Base-by-base conservation (phyloP, 92 coral and sea anemone species). In the Anthopleura xanthogrammica region DNA sequence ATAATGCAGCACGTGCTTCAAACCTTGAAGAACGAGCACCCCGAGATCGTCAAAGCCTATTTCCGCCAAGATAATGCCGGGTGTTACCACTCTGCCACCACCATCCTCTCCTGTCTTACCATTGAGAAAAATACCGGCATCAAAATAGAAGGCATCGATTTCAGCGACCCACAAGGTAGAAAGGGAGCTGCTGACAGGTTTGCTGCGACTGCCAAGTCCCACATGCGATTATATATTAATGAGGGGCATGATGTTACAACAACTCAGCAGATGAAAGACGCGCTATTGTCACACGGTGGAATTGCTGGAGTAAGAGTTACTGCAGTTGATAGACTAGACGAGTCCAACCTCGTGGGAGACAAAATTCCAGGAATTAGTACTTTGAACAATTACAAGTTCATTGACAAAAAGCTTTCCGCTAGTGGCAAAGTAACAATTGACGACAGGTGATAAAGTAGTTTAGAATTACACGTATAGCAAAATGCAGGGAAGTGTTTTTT, bases 41-140 rank as follows among this genome's bases (percentile, higher is more conserved):
- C 83, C 3, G 88, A 88, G 77, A 89, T 85, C 39, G 9, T 23
- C 42, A 85, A 50, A 46, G 89, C 88, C 22, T 89, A 60, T 22
- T 89, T 89, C 42, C 77, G 92, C 73, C 92, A 89, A 85, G 92
- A 89, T 75, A 89, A 89, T 46, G 92, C 92, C 52, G 89, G 92
- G 50, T 89, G 92, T 22, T 89, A 85, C 58, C 92, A 85, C 60
- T 81, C 84, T 4, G 83, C 92, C 24, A 43, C 81, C 11, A 89
- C 92, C 12, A 85, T 89, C 60, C 43, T 82, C 55, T 80, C 92
- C 41, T 85, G 86, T 55, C 89, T 89, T 41, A 72, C 83, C 48
- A 85, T 85, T 60, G 87, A 58, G 79, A 84, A 83, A 55, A 60
- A 39, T 24, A 75, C 92, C 20, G 89, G 92, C 17, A 55, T 60